Evolutionary conservation across 2,797 vertebrate genomes (phyloP).

Genomic region (Takifugu rubripes): DNA sequence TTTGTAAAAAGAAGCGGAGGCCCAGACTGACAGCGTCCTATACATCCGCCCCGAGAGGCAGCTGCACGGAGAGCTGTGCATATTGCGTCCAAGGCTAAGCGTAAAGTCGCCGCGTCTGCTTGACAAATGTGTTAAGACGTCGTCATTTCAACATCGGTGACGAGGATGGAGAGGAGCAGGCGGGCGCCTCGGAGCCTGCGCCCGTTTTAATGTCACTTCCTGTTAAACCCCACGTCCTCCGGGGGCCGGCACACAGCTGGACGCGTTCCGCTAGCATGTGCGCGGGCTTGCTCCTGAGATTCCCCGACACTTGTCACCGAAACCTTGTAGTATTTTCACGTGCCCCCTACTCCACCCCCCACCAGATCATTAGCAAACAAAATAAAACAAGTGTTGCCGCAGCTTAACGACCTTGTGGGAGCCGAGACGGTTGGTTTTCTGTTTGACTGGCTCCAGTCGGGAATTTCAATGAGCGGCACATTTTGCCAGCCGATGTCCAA

Average conservation of each 20-base stretch:
- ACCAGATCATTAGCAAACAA: neutral
- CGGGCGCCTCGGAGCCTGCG: neutral
- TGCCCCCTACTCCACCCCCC: no score
- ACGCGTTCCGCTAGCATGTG: constrained; percentile 9
- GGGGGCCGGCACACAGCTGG: neutral
- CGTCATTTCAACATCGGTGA: constrained; percentile 47
- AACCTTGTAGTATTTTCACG: no score
- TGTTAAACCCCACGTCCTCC: constrained; percentile 44
- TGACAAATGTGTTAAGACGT: constrained; percentile 58
- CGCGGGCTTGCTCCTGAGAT: neutral
- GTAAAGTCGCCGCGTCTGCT: constrained; percentile 54
- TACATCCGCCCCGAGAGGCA: constrained; percentile 22
- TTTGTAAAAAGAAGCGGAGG: constrained; percentile 32
- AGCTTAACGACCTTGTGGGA: constrained; percentile 9
- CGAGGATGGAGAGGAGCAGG: constrained; percentile 9
- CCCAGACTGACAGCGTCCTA: constrained; percentile 53
- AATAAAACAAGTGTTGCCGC: neutral
- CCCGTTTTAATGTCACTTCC: constrained; percentile 53
- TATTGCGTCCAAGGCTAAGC: constrained; percentile 37
- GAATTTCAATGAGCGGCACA: constrained; percentile 24
- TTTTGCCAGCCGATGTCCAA: constrained; percentile 16
- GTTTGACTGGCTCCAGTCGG: constrained; percentile 11
- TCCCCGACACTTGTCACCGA: no score
- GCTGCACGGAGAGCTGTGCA: constrained; percentile 26
- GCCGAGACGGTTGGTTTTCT: constrained; percentile 9